Base-by-base conservation (phyloP, 2,797 vertebrate species). In the Macroramphosus scolopax region DNA sequence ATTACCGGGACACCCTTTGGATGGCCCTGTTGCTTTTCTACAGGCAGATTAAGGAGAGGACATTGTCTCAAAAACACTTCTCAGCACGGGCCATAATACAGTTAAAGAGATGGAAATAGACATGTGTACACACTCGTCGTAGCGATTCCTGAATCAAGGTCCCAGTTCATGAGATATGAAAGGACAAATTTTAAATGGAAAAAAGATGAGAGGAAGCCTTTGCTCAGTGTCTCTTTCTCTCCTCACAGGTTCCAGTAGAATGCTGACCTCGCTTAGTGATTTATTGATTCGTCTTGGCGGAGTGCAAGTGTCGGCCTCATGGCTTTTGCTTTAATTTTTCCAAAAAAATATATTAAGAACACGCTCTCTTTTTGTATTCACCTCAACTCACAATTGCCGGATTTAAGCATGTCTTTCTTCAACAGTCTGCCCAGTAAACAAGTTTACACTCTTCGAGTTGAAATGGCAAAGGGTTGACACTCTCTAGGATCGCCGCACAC, bases 1-100 rank as follows among this genome's bases (percentile, higher is more conserved):
- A 74, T 60, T 53, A 62, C 63, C 52, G 9, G 63, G 53, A 74
- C 79, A 59, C 72, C 67, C 45, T 30, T 54, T 2, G 26, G 63
- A 33, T 17, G 80, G 68, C 63, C 49, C 3, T 38, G 64, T 58
- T 59, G 78, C 78, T 85, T 83, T 78, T 85, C 78, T 81, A 84
- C 82, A 82, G 78, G 81, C 78, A 63, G 63, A 61, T 80, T 53
- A 71, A 84, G 66, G 63, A 82, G 60, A 80, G 57, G 70, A 75
- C 77, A 62, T 77, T 54, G 78, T 81, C 75, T 86, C 72, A 80
- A 86, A 75, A 69, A 76, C 77, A 82, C 57, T 33, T 29, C 73
- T 76, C 66, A 77, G 80, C 77, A 86, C 83, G 54, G 68, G 58
- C 68, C 80, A 83, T 81, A 85, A 88, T 82, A 87, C 85, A 80